These are phyloP conservation scores for Caenorhabditis tropicalis DNA, from an alignment of 1,140 invertebrate species.

Conservation along the genomic window DNA sequence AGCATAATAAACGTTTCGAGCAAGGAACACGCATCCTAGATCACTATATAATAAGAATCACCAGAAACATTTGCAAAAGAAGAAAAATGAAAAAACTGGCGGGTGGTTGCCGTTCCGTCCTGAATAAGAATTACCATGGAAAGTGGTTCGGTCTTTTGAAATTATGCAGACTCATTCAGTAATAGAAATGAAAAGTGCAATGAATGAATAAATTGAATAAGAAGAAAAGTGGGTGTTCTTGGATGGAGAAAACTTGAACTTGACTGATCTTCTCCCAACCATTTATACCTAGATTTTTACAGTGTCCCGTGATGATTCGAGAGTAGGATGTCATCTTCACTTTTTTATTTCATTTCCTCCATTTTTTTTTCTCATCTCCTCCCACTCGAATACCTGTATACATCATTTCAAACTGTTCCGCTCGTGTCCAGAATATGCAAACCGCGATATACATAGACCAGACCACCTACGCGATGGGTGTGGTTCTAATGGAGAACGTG, in stretches of 20 bases:
- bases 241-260: not conserved
- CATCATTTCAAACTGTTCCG: constrained; percentile 31
- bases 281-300: not conserved
- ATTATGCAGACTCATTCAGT: constrained; percentile 34
- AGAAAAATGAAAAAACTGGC: too few relatives aligned
- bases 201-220: not conserved
- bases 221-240: not conserved
- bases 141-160: not conserved
- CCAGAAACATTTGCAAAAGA: not conserved
- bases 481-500: constrained; percentile 25
- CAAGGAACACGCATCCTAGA: too few relatives aligned
- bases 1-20: too few relatives aligned
- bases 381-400: constrained; percentile 31
- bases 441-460: constrained; percentile 34
- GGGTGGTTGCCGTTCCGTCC: not conserved
- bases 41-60: too few relatives aligned
- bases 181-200: not conserved
- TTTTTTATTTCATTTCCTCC: not conserved
- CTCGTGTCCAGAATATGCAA: constrained; percentile 18
- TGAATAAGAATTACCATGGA: not conserved
- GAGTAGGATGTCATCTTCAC: not conserved
- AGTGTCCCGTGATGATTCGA: not conserved
- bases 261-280: not conserved
- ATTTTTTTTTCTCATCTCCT: not conserved
- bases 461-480: constrained; percentile 32